Conservation (phyloP, 1,140 invertebrate genomes). For the Heliconius hewitsoni region DNA sequence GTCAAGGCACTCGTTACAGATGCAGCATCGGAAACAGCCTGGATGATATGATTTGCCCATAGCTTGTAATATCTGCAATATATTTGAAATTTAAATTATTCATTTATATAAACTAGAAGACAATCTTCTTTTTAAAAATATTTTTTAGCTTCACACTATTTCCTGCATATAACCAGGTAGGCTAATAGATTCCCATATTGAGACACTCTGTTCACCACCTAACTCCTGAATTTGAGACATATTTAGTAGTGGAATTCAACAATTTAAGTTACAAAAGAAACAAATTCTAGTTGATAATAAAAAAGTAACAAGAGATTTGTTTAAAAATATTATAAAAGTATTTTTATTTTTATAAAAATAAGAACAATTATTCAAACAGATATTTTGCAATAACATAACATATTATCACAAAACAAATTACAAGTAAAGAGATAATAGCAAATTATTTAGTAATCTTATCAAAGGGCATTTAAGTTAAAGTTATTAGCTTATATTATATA, state of each 20-base stretch:
- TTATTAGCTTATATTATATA: not conserved
- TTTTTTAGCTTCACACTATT: too few relatives aligned
- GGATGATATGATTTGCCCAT: constrained; percentile 99
- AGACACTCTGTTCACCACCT: too few relatives aligned
- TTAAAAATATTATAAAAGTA: not conserved
- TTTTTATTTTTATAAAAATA: too few relatives aligned
- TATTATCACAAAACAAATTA: not conserved
- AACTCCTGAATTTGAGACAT: too few relatives aligned
- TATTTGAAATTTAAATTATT: constrained; percentile 39
- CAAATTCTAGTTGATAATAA: not conserved
- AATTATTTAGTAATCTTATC: not conserved
- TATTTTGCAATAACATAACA: not conserved
- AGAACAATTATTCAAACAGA: not conserved
- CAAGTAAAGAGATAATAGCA: constrained; percentile 4
- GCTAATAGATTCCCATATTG: too few relatives aligned
- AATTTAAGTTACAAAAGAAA: too few relatives aligned
- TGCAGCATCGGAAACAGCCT: constrained; percentile 98
- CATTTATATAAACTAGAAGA: not conserved
- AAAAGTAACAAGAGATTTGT: not conserved
- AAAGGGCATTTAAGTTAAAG: constrained; percentile 6
- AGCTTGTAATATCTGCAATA: constrained; percentile 95
- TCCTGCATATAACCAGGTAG: too few relatives aligned
- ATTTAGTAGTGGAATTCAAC: too few relatives aligned
- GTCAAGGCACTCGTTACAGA: constrained; percentile 98
- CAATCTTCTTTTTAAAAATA: too few relatives aligned